A percentile compares a stretch with the other conserved stretches of the same genome.
phyloP scores from a whole-genome alignment of 2,797 vertebrate genomes.

The Paratrypauchen microcephalus region DNA sequence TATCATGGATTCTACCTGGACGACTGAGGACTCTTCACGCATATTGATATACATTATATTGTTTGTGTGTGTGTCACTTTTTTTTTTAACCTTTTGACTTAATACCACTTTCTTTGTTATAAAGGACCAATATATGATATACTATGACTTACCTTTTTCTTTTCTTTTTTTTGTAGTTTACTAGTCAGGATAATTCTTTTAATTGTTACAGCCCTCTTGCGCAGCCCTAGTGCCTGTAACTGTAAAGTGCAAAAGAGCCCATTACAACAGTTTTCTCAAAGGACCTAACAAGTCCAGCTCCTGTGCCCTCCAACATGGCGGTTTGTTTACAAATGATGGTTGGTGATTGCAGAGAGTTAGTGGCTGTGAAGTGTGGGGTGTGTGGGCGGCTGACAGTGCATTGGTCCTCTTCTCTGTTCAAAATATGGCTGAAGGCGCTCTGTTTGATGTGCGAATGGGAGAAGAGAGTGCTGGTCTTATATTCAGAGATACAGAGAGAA shows the following conservation, averaged over 20 bases:
- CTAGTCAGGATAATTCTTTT: too few relatives aligned
- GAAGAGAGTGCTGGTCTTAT: conserved; percentile 20
- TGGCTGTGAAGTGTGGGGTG: conserved; percentile 5
- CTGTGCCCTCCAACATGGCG: conserved; percentile 1
- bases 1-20: too few relatives aligned
- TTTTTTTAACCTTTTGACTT: too few relatives aligned
- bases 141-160: too few relatives aligned
- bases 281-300: background rate
- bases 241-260: background rate
- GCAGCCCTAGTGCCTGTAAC: background rate
- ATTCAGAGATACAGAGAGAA: conserved; percentile 19
- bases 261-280: background rate
- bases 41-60: too few relatives aligned
- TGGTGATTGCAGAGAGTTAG: background rate
- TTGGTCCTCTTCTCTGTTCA: conserved; percentile 9
- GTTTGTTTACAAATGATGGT: conserved; percentile 17
- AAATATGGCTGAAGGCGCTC: conserved; percentile 14
- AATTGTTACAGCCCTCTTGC: background rate
- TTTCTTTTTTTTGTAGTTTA: too few relatives aligned
- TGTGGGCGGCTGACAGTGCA: conserved; percentile 19
- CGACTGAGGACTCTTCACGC: too few relatives aligned
- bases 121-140: too few relatives aligned
- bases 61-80: too few relatives aligned
- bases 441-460: conserved; percentile 18
- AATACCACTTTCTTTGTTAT: too few relatives aligned